These are phyloP conservation scores for Asteroscopus sphinx DNA, from an alignment of 2,888 invertebrate genomes.

Conservation along the genomic window DNA sequence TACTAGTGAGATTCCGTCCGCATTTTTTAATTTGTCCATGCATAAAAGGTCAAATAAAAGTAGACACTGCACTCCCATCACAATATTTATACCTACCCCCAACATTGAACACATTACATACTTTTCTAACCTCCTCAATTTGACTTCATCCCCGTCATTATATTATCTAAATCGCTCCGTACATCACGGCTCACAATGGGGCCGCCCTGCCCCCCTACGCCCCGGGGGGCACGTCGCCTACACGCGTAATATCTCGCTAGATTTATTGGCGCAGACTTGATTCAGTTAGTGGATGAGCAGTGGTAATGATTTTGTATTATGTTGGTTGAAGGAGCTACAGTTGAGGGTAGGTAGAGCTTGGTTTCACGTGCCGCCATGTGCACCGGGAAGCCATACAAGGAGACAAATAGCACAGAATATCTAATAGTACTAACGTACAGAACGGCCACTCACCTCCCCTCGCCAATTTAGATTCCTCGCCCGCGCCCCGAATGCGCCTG, in stretches of 20 bases:
- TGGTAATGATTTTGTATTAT: constrained; percentile 19
- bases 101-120: constrained; percentile 26
- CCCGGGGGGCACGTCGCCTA: constrained; percentile 20
- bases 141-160: constrained; percentile 54
- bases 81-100: constrained; percentile 22
- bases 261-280: constrained; percentile 57
- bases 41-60: too few species aligned
- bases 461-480: too few species aligned
- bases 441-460: too few species aligned
- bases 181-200: constrained; percentile 54
- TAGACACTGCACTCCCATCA: background rate
- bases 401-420: too few species aligned
- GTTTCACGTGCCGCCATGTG: too few species aligned
- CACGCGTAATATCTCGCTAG: constrained; percentile 50
- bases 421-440: too few species aligned
- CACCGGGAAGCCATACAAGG: too few species aligned
- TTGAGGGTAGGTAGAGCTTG: too few species aligned
- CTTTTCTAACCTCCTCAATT: constrained; percentile 45
- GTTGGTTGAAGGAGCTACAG: background rate
- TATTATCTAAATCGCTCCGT: constrained; percentile 58
- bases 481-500: too few species aligned
- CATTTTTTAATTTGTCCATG: too few species aligned
- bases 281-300: constrained; percentile 34
- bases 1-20: too few species aligned
- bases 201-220: background rate